Evolutionary conservation across 2,888 invertebrate species (phyloP), one percentile per base, ranked within the genome.

Genomic region (Pseudococcus jackbeardsleyi): DNA sequence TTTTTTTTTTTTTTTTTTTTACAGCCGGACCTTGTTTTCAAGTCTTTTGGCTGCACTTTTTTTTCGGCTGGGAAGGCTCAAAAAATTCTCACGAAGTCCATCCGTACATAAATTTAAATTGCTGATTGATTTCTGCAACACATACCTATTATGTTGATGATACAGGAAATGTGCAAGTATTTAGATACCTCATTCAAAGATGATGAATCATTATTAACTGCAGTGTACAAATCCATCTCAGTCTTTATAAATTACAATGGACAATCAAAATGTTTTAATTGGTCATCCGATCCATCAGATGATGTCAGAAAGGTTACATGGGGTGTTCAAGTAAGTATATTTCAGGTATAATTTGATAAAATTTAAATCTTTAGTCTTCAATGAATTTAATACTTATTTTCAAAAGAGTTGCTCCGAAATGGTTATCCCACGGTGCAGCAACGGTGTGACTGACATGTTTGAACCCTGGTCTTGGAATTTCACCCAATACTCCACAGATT

Each of bases 351-450:
- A n/a, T n/a, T n/a, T n/a, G n/a, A n/a, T n/a, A n/a, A n/a, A n/a
- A n/a, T n/a, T n/a, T n/a, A n/a, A n/a, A n/a, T n/a, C n/a, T n/a
- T n/a, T n/a, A n/a, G n/a, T n/a, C n/a, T n/a, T 72, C 22, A 6
- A 79, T 6, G 46, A 64, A 82, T 46, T 72, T 26, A 79, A 42
- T 79, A 17, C 17, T 39, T 12, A 8, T 72, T 79, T 39, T 79
- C 42, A 42, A 5, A 12, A 82, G 95, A 93, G 95, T 0, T 99
- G 99, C 91, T 97, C 98, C 39, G 99, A 99, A 92, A 97, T 99
- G 96, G 95, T 98, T 89, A 98, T 98, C 97, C 99, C 99, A 0
- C 95, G 96, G 93, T 99, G 99, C 91, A 92, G 94, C 11, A 94
- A 94, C 90, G 96, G 95, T 64, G 92, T 93, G 0, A 92, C 93